phyloP scores from a whole-genome alignment of 2,113 vertebrate species.

The Nipponia nippon region DNA sequence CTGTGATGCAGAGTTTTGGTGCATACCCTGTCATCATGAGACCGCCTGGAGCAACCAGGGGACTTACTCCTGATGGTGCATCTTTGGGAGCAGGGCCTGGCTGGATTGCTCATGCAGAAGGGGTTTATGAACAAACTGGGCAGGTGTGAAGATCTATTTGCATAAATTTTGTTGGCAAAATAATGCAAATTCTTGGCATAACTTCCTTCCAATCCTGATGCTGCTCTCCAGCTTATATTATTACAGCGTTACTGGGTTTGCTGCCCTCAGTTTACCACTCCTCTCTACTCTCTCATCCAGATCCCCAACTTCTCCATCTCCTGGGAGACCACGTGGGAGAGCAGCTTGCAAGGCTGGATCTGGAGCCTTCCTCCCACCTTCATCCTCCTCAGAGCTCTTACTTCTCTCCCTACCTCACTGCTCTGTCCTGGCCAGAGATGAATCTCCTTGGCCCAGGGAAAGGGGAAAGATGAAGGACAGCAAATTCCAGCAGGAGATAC shows the following conservation, averaged over 20 bases:
- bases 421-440: not conserved
- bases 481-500: not conserved
- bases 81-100: not conserved
- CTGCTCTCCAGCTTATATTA: not conserved
- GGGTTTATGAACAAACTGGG: not conserved
- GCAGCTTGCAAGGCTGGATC: not conserved
- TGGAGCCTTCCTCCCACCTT: not conserved
- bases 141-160: not conserved
- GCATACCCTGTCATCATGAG: not conserved
- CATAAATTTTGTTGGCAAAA: not conserved
- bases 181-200: not conserved
- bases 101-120: not conserved
- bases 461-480: not conserved
- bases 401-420: not conserved
- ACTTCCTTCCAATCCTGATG: not conserved
- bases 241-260: not conserved
- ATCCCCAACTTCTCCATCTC: not conserved
- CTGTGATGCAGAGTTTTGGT: not conserved
- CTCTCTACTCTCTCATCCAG: not conserved
- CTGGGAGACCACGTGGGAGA: not conserved
- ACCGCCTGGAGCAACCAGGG: not conserved
- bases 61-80: not conserved
- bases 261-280: not conserved
- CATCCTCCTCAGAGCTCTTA: not conserved
- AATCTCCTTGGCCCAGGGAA: not conserved